These are phyloP conservation scores for Drosophila insularis DNA, from an alignment of 1,140 invertebrate genomes.

Conservation along the genomic window DNA sequence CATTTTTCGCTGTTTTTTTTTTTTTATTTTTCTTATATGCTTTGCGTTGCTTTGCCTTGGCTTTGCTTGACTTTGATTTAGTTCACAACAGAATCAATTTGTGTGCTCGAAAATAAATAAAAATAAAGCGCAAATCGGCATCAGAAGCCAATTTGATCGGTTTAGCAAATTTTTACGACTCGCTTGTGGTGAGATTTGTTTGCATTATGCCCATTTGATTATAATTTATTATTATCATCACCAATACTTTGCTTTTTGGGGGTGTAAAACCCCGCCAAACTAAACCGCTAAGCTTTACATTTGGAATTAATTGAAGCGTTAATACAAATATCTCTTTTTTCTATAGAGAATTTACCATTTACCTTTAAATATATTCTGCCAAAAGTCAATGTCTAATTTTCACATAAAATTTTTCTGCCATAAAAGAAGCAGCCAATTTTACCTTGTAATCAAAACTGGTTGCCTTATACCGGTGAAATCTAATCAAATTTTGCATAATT, in stretches of 20 bases:
- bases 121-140: slow-evolving; percentile 72
- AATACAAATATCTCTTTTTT: neutral
- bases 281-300: slow-evolving; percentile 31
- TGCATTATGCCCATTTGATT: slow-evolving; percentile 70
- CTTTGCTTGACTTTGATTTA: slow-evolving; percentile 70
- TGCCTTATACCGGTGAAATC: slow-evolving; percentile 8
- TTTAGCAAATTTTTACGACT: slow-evolving; percentile 71
- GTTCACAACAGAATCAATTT: slow-evolving; percentile 70
- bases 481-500: slow-evolving; percentile 62
- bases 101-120: slow-evolving; percentile 75
- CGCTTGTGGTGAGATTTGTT: slow-evolving; percentile 68
- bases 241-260: slow-evolving; percentile 24
- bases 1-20: slow-evolving; percentile 19
- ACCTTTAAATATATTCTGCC: neutral
- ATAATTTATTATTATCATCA: slow-evolving; percentile 75
- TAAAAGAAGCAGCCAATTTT: neutral
- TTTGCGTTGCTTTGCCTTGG: slow-evolving; percentile 18
- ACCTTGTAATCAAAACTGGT: slow-evolving; percentile 8
- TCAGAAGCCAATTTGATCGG: slow-evolving; percentile 73
- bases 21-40: slow-evolving; percentile 28
- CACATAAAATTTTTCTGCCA: slow-evolving; percentile 44
- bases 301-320: neutral
- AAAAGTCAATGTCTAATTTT: neutral
- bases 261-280: neutral
- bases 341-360: no score